These are phyloP conservation scores for Percopsis omiscomaycus DNA, from an alignment of 2,797 vertebrate species.

Conservation along the genomic window DNA sequence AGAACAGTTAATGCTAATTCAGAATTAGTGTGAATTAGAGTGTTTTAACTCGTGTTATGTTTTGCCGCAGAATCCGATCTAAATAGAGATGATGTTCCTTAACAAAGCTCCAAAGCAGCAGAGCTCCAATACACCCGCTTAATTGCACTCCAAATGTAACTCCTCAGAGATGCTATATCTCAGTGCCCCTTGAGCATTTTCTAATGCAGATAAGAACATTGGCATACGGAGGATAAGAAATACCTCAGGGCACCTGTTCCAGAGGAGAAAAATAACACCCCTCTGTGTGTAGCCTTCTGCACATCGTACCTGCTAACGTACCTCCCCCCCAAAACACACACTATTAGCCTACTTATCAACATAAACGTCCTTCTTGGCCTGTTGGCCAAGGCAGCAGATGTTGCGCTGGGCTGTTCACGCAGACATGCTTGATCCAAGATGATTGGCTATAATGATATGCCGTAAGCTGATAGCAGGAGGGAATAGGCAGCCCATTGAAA, in stretches of 20 bases:
- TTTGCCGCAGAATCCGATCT: conserved; percentile 12
- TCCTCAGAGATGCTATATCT: conserved; percentile 36
- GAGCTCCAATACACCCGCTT: conserved; percentile 16
- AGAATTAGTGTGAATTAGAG: too few species aligned
- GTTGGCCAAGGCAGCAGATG: conserved; percentile 73
- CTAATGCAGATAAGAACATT: conserved; percentile 46
- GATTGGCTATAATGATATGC: conserved; percentile 81
- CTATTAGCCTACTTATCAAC: conserved; percentile 70
- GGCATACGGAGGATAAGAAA: conserved; percentile 50
- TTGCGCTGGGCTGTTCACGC: conserved; percentile 70
- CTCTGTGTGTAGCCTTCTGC: conserved; percentile 41
- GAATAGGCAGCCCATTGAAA: conserved; percentile 74
- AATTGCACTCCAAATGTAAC: conserved; percentile 39
- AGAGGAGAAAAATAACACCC: background rate
- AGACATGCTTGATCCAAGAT: conserved; percentile 78
- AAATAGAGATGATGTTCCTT: conserved; percentile 20
- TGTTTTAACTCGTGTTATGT: conserved; percentile 16
- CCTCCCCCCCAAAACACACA: conserved; percentile 31
- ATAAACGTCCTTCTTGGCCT: conserved; percentile 49
- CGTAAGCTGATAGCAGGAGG: conserved; percentile 79
- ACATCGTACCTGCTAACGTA: conserved; percentile 58
- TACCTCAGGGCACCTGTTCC: conserved; percentile 63
- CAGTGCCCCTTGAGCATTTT: conserved; percentile 45
- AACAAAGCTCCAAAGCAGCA: conserved; percentile 24
- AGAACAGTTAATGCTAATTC: too few species aligned